Percentiles rank a stretch among this genome's conserved stretches.
These are phyloP conservation scores for Taeniopygia guttata DNA, from an alignment of 2,797 vertebrate species.

Conservation along the genomic window DNA sequence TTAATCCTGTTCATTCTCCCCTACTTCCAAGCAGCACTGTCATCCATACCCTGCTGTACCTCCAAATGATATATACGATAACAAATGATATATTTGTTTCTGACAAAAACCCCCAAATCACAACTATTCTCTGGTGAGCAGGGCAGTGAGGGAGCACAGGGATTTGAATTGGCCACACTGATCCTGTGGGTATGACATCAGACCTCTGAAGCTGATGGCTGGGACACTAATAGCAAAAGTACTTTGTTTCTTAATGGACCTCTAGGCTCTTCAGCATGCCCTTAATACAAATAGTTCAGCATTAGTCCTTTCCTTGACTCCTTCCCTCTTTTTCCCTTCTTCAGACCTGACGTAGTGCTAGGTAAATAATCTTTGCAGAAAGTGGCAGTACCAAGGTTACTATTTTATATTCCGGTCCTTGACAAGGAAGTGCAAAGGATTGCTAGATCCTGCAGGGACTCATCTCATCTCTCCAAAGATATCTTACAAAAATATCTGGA, in stretches of 20 bases:
- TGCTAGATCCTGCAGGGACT: background rate
- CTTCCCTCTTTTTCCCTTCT: background rate
- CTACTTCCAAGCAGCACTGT: background rate
- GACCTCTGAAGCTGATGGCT: background rate
- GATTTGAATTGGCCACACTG: background rate
- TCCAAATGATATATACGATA: background rate
- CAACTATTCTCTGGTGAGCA: background rate
- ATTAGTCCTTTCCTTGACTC: background rate
- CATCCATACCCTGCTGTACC: background rate
- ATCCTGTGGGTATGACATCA: background rate
- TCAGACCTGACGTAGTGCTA: background rate
- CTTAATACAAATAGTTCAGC: background rate
- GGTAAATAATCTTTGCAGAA: background rate
- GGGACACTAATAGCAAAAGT: background rate
- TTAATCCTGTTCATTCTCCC: background rate
- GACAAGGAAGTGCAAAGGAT: background rate
- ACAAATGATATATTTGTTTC: background rate
- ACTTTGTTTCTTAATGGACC: background rate
- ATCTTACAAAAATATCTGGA: background rate
- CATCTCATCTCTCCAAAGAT: background rate
- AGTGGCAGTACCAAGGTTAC: background rate
- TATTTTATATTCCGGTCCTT: background rate
- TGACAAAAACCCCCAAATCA: background rate
- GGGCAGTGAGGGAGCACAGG: background rate
- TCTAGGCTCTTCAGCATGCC: background rate